Evolutionary conservation across 2,888 invertebrate genomes (phyloP).

Genomic region (Drosophila algonquin): DNA sequence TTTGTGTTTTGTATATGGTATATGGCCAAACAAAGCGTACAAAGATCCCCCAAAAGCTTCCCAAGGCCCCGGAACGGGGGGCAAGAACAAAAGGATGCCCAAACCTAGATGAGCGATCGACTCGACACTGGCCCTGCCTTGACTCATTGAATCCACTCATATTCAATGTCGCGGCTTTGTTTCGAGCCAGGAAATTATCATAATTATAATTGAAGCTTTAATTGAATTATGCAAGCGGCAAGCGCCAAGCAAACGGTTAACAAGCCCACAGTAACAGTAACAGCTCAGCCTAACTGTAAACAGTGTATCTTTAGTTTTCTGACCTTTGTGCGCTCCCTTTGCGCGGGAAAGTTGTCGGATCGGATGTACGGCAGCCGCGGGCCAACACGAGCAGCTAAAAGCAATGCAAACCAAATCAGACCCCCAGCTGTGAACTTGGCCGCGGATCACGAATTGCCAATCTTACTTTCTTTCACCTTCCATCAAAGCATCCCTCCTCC

Average conservation of each 20-base stretch:
- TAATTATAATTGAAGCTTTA: constrained; percentile 50
- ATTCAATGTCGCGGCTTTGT: constrained; percentile 32
- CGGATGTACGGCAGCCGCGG: constrained; percentile 36
- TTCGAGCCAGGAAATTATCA: constrained; percentile 22
- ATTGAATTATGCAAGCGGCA: constrained; percentile 66
- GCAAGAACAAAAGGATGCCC: constrained; percentile 46
- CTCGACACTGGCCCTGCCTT: constrained; percentile 26
- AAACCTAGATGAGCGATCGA: constrained; percentile 7
- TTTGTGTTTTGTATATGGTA: background rate
- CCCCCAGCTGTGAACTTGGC: constrained; percentile 68
- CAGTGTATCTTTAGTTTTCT: too few relatives aligned
- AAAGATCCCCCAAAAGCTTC: constrained; percentile 16
- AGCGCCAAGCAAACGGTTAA: constrained; percentile 54
- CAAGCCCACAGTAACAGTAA: constrained; percentile 43
- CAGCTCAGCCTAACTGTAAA: constrained; percentile 13
- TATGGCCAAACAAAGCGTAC: constrained; percentile 20
- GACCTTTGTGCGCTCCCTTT: constrained; percentile 61
- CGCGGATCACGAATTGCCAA: constrained; percentile 51
- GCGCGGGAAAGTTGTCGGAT: constrained; percentile 49
- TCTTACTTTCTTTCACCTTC: constrained; percentile 55
- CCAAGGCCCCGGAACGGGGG: constrained; percentile 22
- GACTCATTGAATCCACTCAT: constrained; percentile 17
- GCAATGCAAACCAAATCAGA: constrained; percentile 3
- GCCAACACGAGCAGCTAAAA: constrained; percentile 32
- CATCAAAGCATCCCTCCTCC: constrained; percentile 7